These are phyloP conservation scores for Drosophila pseudoananassae DNA, from an alignment of 1,140 invertebrate genomes.

Conservation along the genomic window DNA sequence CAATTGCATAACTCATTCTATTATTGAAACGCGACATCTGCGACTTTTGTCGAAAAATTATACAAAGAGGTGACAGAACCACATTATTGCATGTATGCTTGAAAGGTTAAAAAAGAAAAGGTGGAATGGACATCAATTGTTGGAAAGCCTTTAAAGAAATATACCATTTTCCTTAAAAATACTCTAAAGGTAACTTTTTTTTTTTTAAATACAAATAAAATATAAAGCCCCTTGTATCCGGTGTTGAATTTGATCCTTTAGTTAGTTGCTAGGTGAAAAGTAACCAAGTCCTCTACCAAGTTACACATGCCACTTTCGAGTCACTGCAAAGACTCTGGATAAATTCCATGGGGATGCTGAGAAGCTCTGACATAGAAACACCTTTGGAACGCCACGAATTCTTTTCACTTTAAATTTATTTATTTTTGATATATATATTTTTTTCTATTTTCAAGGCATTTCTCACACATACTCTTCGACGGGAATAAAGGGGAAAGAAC, in stretches of 20 bases:
- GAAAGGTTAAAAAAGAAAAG: not conserved
- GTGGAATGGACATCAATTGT: not conserved
- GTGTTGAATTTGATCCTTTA: slow-evolving; percentile 26
- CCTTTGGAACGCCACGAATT: slow-evolving; percentile 24
- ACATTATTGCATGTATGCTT: not conserved
- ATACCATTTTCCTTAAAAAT: not conserved
- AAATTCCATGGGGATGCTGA: slow-evolving; percentile 27
- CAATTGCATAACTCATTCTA: slow-evolving; percentile 8
- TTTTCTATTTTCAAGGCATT: slow-evolving; percentile 16
- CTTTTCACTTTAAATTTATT: slow-evolving; percentile 33
- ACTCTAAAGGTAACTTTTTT: too few relatives aligned
- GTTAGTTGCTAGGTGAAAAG: slow-evolving; percentile 22
- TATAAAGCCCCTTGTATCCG: not conserved
- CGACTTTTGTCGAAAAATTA: slow-evolving; percentile 10
- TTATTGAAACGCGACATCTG: slow-evolving; percentile 26
- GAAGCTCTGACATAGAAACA: slow-evolving; percentile 6
- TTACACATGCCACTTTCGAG: slow-evolving; percentile 7
- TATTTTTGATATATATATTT: slow-evolving; percentile 23
- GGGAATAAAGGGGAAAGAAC: slow-evolving; percentile 24
- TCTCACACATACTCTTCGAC: slow-evolving; percentile 15
- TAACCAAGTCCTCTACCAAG: not conserved
- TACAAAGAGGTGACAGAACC: slow-evolving; percentile 7
- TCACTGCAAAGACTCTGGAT: slow-evolving; percentile 14
- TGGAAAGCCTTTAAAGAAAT: not conserved
- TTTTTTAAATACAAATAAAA: too few relatives aligned